Base-by-base conservation (phyloP, 2,113 vertebrate species). In the Plestiodon gilberti region DNA sequence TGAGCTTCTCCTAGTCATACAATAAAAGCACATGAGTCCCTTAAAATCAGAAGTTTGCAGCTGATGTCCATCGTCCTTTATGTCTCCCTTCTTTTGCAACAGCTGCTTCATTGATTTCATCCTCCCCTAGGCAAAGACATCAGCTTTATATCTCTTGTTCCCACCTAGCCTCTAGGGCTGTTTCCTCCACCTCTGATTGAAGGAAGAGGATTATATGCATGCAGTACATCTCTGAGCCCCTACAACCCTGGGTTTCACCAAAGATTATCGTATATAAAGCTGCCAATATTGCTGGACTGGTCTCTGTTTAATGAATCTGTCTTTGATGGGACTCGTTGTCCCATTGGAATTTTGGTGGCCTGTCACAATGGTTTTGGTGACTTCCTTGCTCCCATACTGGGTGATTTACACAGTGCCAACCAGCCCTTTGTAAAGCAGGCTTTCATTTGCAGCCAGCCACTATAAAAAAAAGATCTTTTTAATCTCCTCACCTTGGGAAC, bases 401-500 rank as follows among this genome's bases (percentile, higher is more conserved):
- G 33, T 52, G 6, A 64, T 80, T 67, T 48, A 65, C 17, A 33
- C 43, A 13, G 75, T 57, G n/a, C 67, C 2, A 73, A 40, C 13
- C 2, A 73, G 30, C 13, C 64, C 25, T 30, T 59, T 38, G 59
- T 43, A 9, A 35, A 61, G 23, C 30, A 77, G 3, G 67, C 2
- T 9, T 52, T 61, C 79, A 61, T 89, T 80, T 2, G 43, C 78
- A 73, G 62, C 85, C 79, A 52, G 85, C 30, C 7, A 3, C 35
- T 38, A 48, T 86, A 3, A 20, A 4, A 9, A n/a, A 76, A 88
- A 23, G 1, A 3, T 57, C 52, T 55, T 85, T 61, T 78, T 81
- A 57, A 83, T 84, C 78, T 71, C 59, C 82, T 69, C 74, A 30
- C 88, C 55, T 69, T 33, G 75, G 40, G 84, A 80, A 83, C 57